Conservation (phyloP, 2,113 vertebrate genomes). For the Callipepla squamata region DNA sequence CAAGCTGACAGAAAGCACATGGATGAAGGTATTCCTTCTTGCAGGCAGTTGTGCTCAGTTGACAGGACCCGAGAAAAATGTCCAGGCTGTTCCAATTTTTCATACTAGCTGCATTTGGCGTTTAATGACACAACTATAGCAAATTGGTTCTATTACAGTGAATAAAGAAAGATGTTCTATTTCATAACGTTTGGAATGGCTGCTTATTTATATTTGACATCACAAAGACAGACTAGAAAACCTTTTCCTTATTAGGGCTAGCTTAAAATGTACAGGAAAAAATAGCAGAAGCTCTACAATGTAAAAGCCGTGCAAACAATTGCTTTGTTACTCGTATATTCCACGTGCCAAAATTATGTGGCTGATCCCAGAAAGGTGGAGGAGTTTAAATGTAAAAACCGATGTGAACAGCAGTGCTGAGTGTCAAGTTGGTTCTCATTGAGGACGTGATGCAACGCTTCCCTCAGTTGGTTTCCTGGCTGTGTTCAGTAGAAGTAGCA, state of each 20-base stretch:
- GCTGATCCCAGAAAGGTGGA: neutral
- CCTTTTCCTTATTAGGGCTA: neutral
- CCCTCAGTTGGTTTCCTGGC: too few relatives aligned
- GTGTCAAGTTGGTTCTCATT: accelerated
- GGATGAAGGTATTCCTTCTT: neutral
- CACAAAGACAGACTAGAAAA: neutral
- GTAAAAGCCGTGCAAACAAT: neutral
- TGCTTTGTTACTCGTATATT: neutral
- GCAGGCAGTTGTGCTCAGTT: neutral
- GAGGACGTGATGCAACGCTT: neutral
- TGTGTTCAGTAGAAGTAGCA: neutral
- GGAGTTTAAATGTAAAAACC: neutral
- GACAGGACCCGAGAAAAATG: neutral
- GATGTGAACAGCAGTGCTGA: accelerated
- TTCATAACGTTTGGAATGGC: neutral
- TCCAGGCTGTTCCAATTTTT: neutral
- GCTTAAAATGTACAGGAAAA: neutral
- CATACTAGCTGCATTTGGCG: accelerated
- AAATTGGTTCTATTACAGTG: neutral
- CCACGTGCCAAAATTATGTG: neutral
- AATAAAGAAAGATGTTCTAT: neutral
- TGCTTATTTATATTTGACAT: neutral
- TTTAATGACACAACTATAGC: neutral
- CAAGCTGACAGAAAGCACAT: neutral
- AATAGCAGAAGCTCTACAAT: accelerated